These are phyloP conservation scores for Bibio marci DNA, from an alignment of 2,888 invertebrate species.

Conservation along the genomic window DNA sequence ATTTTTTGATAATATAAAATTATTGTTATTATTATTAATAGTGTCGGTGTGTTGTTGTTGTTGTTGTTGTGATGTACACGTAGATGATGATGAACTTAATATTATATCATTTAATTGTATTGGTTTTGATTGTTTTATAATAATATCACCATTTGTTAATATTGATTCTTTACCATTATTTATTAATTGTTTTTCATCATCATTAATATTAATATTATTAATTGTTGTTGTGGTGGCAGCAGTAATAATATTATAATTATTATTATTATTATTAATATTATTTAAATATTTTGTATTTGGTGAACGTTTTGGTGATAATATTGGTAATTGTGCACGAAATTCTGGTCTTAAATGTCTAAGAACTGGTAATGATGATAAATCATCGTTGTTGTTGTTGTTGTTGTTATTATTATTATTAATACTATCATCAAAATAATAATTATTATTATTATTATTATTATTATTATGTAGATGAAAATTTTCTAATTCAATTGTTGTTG, in stretches of 20 bases:
- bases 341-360: constrained; percentile 69
- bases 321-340: constrained; percentile 65
- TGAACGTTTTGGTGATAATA: constrained; percentile 33
- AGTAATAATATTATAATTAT: not conserved
- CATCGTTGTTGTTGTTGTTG: too few relatives aligned
- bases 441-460: constrained; percentile 14
- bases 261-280: not conserved
- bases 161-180: too few relatives aligned
- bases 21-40: not conserved
- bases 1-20: not conserved
- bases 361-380: constrained; percentile 42
- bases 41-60: not conserved
- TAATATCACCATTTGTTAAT: too few relatives aligned
- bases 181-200: too few relatives aligned
- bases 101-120: too few relatives aligned
- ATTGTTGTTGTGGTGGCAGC: not conserved
- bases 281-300: not conserved
- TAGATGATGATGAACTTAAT: too few relatives aligned
- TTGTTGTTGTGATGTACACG: too few relatives aligned
- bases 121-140: too few relatives aligned
- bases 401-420: too few relatives aligned
- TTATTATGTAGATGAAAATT: constrained; percentile 8
- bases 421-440: constrained; percentile 26
- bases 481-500: constrained; percentile 7
- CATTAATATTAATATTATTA: not conserved